Evolutionary conservation across 2,113 vertebrate species (phyloP).

Genomic region (Gymnorhina tibicen): DNA sequence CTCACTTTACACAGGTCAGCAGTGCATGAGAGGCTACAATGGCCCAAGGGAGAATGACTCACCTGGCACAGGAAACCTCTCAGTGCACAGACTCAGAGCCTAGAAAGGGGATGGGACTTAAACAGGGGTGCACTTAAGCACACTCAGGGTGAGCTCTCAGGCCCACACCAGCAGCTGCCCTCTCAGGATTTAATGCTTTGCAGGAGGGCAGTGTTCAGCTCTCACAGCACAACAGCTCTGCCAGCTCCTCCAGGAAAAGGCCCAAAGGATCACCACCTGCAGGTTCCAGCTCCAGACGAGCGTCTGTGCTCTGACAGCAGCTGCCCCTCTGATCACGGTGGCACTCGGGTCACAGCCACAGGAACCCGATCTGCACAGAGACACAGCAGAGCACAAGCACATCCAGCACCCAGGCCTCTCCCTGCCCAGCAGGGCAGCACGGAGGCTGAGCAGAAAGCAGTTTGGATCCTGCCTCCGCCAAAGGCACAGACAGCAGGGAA

Average conservation of each 20-base stretch:
- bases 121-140: neutral
- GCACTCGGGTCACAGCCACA: neutral
- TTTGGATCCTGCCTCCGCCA: neutral
- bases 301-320: neutral
- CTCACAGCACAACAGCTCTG: neutral
- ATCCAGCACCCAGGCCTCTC: neutral
- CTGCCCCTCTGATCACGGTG: neutral
- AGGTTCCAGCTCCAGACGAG: neutral
- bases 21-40: neutral
- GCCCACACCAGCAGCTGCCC: neutral
- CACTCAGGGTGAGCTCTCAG: neutral
- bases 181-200: neutral
- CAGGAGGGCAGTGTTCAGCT: neutral
- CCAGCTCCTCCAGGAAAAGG: neutral
- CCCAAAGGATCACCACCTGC: neutral
- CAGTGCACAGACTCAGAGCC: neutral
- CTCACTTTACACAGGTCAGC: neutral
- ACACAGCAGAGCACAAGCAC: neutral
- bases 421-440: neutral
- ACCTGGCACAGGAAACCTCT: neutral
- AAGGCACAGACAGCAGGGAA: neutral
- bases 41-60: neutral
- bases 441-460: neutral
- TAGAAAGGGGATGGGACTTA: neutral
- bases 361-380: neutral